phyloP scores from a whole-genome alignment of 2,113 vertebrate species.

The Mobula hypostoma region DNA sequence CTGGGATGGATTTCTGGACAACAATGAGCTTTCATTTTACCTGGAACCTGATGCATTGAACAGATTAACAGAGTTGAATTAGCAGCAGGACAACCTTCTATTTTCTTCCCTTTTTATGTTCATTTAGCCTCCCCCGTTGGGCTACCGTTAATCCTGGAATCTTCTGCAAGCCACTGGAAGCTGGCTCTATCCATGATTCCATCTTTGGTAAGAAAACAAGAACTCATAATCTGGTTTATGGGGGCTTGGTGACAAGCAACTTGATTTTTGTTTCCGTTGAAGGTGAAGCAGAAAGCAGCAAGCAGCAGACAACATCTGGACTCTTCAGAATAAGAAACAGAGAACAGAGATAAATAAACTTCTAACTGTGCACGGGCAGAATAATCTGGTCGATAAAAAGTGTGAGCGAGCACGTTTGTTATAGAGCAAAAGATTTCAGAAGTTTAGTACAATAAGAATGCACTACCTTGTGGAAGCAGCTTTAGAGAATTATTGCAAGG shows the following conservation, averaged over 20 bases:
- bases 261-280: background rate
- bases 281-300: background rate
- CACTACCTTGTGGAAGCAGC: background rate
- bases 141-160: background rate
- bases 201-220: background rate
- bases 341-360: background rate
- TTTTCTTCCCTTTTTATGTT: no score
- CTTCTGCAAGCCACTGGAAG: background rate
- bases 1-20: no score
- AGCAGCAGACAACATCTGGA: background rate
- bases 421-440: background rate
- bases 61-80: no score
- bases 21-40: no score
- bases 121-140: background rate
- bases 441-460: background rate
- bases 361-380: background rate
- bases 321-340: background rate
- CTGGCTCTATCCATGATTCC: background rate
- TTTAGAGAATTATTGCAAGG: background rate
- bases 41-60: no score
- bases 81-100: no score
- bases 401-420: background rate
- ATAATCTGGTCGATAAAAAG: background rate
- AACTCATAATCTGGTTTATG: no score
- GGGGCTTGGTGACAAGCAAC: background rate